Base-by-base conservation (phyloP, 2,888 invertebrate species). In the Rhingia rostrata region DNA sequence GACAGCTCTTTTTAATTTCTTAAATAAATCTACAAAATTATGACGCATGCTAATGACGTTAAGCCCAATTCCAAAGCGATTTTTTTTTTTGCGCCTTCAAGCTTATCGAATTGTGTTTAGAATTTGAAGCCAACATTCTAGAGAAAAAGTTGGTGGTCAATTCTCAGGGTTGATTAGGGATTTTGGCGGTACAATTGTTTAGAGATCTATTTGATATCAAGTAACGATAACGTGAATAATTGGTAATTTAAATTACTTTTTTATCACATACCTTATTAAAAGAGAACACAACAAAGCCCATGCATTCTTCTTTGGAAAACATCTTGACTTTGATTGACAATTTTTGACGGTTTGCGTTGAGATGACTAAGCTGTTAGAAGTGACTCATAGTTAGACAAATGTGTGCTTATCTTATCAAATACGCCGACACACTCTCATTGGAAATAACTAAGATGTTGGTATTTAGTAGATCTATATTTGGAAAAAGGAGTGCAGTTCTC, bases 251-350 rank as follows among this genome's bases (percentile, higher is more conserved):
- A 12, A 12, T 12, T 5, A 32, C 6, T 4, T 43, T 43, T 43
- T 60, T 47, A 60, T 60, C 60, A 9, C 43, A 33, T 33, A 6
- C 1, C n/a, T n/a, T 6, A 5, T 7, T 45, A 30, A 35, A 6
- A 41, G 0, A 39, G 5, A 30, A 4, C 41, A n/a, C n/a, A 33
- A 43, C 32, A 14, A 6, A 22, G 6, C 3, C 32, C 37, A n/a
- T 4, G 4, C 22, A 32, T 51, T 39, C 12, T 64, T 51, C 12
- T 64, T 64, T 41, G 4, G 12, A 51, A 64, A 41, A 64, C n/a
- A 51, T 54, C 12, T 43, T 66, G 53, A 66, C 53, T 66, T 66
- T 43, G 64, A 51, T 39, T 51, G 64, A 39, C 49, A 64, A 33
- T 53, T 43, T 66, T 53, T 4, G 43, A 53, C 12, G 14, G 64